Base-by-base conservation (phyloP, 1,140 invertebrate genomes). In the Aphaenogaster rudis region DNA sequence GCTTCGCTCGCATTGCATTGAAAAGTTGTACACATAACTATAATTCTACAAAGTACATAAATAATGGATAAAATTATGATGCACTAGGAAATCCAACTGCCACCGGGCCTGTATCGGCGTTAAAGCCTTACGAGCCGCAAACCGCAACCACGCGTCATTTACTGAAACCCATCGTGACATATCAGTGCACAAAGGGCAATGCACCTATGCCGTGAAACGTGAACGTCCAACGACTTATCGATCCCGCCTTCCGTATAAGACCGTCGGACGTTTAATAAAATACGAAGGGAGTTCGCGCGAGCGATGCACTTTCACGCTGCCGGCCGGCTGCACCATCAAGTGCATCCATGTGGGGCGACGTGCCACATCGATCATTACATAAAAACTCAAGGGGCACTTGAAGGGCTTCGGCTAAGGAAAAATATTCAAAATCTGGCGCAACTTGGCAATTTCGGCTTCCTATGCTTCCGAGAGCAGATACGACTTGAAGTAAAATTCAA, bases 241-340 rank as follows among this genome's bases (percentile, higher is more conserved):
- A 90, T 90, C 59, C 50, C 17, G 11, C 64, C 69, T 82, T 72
- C 54, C 36, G 71, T 76, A 54, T 79, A 85, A 81, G 79, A 87
- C 52, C 80, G 52, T 42, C 39, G 64, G 74, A 64, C 88, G 88
- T 89, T 90, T 90, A 90, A 90, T 90, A 89, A 90, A 90, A 90
- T 69, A 89, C 66, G 89, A 90, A 63, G 82, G 69, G 72, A 48
- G 45, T n/a, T 52, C 72, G 45, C 52, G 36, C 59, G 82, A 69
- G 50, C 86, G 81, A 69, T 78, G 82, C 82, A 86, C 77, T 64
- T 88, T 72, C 76, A 59, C 52, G 86, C 50, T 66, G 8, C 33
- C 74, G 84, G 48, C n/a, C 66, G 54, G 17, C 17, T 57, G 63
- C 54, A 87, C 66, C 54, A 79, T 88, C 72, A 66, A 88, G 57